Base-by-base conservation (phyloP, 1,140 invertebrate species). In the Solen grandis region DNA sequence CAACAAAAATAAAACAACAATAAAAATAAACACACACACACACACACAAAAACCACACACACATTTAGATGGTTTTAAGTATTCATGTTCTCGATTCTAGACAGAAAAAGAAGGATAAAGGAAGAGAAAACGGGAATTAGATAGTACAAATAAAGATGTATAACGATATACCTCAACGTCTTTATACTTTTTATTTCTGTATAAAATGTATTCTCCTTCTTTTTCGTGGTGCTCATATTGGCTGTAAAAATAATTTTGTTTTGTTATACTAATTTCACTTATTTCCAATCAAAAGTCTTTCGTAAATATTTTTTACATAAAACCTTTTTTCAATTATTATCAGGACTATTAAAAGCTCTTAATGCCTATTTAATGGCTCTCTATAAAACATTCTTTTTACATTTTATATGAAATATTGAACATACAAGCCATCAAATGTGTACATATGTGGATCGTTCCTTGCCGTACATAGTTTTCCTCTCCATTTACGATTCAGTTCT, bases 391-490 rank as follows among this genome's bases (percentile, higher is more conserved):
- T 13, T 13, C n/a, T 50, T n/a, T 14, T 50, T 50, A 50, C n/a
- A 14, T 50, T n/a, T 50, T n/a, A 14, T n/a, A 50, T 50, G 13
- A 50, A 14, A n/a, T 50, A 14, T 50, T 50, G 46, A 55, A 41
- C 41, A 54, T 70, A 70, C 68, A n/a, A 54, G n/a, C 35, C 68
- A 55, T 70, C 68, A 54, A 70, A 70, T 5, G 68, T 70, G 46
- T 70, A 70, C 68, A 70, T 70, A 33, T 70, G 68, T 33, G 68
- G 68, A 33, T 70, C 68, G 27, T 70, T 70, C 46, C 38, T 13
- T 14, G 68, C 68, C 19, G 13, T 27, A 31, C 68, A 70, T 52
- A 38, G 14, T 54, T 70, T 70, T 29, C 68, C 68, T 31, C 50
- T n/a, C 41, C 50, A 70, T 8, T 70, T 22, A 22, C 36, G 27